Evolutionary conservation across 2,797 vertebrate genomes (phyloP), one percentile per base, ranked within the genome.

Genomic region (Ceryle rudis): DNA sequence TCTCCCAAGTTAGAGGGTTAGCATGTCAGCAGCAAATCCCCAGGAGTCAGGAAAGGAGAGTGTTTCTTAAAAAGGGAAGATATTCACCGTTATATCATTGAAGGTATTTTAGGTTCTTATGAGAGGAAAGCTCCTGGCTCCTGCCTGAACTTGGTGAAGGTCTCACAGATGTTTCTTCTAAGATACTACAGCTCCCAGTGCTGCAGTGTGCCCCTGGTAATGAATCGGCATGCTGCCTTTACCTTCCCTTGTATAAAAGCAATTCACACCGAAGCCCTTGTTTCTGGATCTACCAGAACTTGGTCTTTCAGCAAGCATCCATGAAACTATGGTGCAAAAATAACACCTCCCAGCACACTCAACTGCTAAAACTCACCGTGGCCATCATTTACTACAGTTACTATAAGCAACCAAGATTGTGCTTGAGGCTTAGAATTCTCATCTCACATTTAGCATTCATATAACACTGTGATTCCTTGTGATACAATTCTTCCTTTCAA

Each of bases 261-360:
- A 35, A 52, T 46, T 1, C 0, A 41, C 72, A 83, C 18, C 13
- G 21, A 61, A 72, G 7, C 10, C 26, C 1, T 0, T 58, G n/a
- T 83, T 81, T 61, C 49, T 57, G 35, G 10, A 19, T 55, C 35
- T 61, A 51, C 15, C 28, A 58, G 26, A 10, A 9, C 23, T 12
- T 5, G 7, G 15, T 12, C 22, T 83, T 70, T 90, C 66, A 71
- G 29, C 29, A 75, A 33, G 5, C 52, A 47, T 39, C 18, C 26
- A 14, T 42, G 39, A 67, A 49, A 5, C 16, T 74, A 18, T 16
- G 21, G 22, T 14, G 17, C 13, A 49, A 79, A 72, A 79, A 75
- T 41, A 15, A 3, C 9, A 51, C 23, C 37, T 86, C 17, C 7
- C n/a, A 80, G 31, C 4, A 9, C 19, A 11, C 12, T 65, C 26